A percentile compares a stretch with the other conserved stretches of the same genome.
Evolutionary conservation across 1,140 invertebrate species (phyloP).

Genomic region (Brachionus plicatilis): DNA sequence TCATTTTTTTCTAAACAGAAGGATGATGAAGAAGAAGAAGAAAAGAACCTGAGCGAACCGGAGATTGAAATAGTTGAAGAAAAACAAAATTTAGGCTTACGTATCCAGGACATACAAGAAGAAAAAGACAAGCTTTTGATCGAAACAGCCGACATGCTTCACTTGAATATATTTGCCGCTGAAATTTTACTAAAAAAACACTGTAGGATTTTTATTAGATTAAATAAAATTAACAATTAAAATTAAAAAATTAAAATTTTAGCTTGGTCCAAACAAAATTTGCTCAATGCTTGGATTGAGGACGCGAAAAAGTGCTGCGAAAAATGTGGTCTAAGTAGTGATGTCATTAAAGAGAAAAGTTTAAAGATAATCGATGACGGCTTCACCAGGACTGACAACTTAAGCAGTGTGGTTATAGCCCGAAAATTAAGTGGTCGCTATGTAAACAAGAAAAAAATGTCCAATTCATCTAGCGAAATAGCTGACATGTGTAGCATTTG

Average conservation of each 20-base stretch:
- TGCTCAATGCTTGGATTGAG: slow-evolving; percentile 68
- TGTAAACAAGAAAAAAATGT: neutral
- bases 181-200: slow-evolving; percentile 67
- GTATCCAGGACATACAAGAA: slow-evolving; percentile 68
- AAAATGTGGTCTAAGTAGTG: slow-evolving; percentile 55
- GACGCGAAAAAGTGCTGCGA: slow-evolving; percentile 66
- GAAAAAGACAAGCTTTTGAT: slow-evolving; percentile 69
- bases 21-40: slow-evolving; percentile 45
- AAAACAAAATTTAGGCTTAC: slow-evolving; percentile 59
- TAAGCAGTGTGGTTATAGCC: neutral
- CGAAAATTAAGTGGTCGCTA: slow-evolving; percentile 16
- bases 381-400: neutral
- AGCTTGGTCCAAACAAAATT: slow-evolving; percentile 69
- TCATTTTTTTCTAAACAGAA: slow-evolving; percentile 23
- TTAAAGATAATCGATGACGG: neutral
- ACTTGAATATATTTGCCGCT: slow-evolving; percentile 67
- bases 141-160: slow-evolving; percentile 70
- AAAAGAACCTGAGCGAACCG: neutral
- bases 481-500: slow-evolving; percentile 65
- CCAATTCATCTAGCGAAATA: neutral
- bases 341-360: neutral
- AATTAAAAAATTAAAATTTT: slow-evolving; percentile 41
- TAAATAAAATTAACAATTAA: neutral
- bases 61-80: slow-evolving; percentile 39
- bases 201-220: slow-evolving; percentile 56